Evolutionary conservation across 1,140 invertebrate species (phyloP), one percentile per base, ranked within the genome.

Genomic region (Musca domestica): DNA sequence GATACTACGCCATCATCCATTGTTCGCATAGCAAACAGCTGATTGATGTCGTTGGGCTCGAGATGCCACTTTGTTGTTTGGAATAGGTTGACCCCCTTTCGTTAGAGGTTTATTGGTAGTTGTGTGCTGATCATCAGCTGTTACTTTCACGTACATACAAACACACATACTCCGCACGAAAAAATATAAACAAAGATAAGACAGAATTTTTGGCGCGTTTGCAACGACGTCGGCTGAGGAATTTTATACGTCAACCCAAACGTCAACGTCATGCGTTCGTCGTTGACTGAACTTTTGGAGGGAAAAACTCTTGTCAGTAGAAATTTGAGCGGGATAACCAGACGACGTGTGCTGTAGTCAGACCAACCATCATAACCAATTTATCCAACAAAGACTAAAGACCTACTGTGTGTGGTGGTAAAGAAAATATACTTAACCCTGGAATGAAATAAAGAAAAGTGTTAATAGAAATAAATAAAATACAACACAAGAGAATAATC

Each of bases 281-380:
- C 17, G 30, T 41, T 65, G 64, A 48, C 46, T 51, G 56, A 65
- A 65, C 68, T 69, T 69, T 69, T 69, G 68, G 68, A 69, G 68
- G 68, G 68, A 69, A 69, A 69, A 61, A 48, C 22, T 61, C 23
- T 41, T 58, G 52, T 69, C 68, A 69, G 68, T 69, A 19, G 19
- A 56, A 61, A 66, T 49, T 69, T 69, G 64, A 66, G 68, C 68
- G 68, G 64, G 68, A 66, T 63, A 69, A 69, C 34, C 58, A 49
- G n/a, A 49, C 49, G 68, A 69, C 68, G 68, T 69, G 64, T 52
- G n/a, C 22, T 25, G 27, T 48, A 15, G 34, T 64, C 63, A 68
- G 30, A 25, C 58, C 30, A 47, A 52, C 61, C 34, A 41, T 41
- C 34, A 41, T 41, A 41, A 41, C 34, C 34, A 41, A 41, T 41